Percentiles rank a stretch among this genome's conserved stretches.
Evolutionary conservation across 1,140 invertebrate genomes (phyloP).

Genomic region (Trissolcus basalis): DNA sequence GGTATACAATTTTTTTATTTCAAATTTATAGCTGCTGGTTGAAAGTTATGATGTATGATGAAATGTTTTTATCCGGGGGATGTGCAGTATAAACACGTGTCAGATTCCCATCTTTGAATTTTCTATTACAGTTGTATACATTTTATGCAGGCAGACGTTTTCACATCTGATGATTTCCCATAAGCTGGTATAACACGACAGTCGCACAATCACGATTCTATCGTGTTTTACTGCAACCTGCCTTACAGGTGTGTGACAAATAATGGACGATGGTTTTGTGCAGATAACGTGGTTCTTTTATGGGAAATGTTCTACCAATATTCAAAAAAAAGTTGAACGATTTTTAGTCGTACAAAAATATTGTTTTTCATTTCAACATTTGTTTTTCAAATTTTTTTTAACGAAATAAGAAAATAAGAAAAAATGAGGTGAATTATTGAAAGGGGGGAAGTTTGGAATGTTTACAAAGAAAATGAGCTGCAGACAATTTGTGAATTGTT

Average conservation of each 20-base stretch:
- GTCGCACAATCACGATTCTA: conserved; percentile 25
- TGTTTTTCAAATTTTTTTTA: too few species aligned
- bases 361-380: too few species aligned
- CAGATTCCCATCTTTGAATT: conserved; percentile 34
- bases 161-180: conserved; percentile 47
- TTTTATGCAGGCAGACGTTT: conserved; percentile 31
- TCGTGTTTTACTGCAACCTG: conserved; percentile 9
- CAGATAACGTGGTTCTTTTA: too few species aligned
- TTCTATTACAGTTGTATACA: conserved; percentile 25
- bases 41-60: background rate
- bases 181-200: conserved; percentile 27
- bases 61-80: conserved; percentile 1
- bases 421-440: too few species aligned
- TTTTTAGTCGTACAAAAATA: too few species aligned
- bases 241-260: conserved; percentile 12
- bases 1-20: too few species aligned
- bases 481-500: background rate
- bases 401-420: too few species aligned
- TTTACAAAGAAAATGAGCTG: background rate
- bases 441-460: too few species aligned
- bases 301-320: too few species aligned
- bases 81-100: conserved; percentile 22
- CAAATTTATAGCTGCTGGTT: too few species aligned
- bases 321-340: too few species aligned
- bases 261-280: too few species aligned